Percentiles rank a stretch among this genome's conserved stretches.
phyloP scores from a whole-genome alignment of 2,113 vertebrate genomes.

The Heteronetta atricapilla region DNA sequence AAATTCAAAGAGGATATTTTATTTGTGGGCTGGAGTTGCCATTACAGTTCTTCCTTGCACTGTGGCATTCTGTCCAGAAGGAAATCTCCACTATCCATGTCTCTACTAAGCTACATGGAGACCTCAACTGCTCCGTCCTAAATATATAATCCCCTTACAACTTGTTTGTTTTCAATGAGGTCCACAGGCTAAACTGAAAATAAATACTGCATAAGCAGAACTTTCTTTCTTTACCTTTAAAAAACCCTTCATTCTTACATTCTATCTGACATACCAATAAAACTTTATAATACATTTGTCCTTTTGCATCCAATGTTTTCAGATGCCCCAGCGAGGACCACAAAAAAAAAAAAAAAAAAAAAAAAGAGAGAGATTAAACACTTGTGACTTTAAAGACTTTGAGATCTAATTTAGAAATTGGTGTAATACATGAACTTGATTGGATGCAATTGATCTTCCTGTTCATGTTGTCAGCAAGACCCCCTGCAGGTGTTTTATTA shows the following conservation, averaged over 20 bases:
- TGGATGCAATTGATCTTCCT: neutral
- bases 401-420: neutral
- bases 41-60: neutral
- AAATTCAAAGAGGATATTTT: neutral
- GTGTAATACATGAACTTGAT: neutral
- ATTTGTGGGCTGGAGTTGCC: neutral
- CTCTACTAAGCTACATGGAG: neutral
- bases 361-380: neutral
- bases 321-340: neutral
- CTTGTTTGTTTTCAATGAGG: neutral
- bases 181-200: neutral
- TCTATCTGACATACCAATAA: neutral
- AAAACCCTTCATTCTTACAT: neutral
- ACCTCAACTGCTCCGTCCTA: neutral
- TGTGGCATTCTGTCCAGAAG: neutral
- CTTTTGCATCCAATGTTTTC: neutral
- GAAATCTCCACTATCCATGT: neutral
- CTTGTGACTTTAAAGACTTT: neutral
- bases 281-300: neutral
- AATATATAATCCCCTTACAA: neutral
- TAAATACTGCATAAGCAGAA: neutral
- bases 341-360: neutral
- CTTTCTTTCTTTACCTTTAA: neutral
- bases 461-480: neutral
- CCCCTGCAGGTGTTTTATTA: neutral